phyloP scores from a whole-genome alignment of 2,113 vertebrate genomes.

The Callocephalon fimbriatum region DNA sequence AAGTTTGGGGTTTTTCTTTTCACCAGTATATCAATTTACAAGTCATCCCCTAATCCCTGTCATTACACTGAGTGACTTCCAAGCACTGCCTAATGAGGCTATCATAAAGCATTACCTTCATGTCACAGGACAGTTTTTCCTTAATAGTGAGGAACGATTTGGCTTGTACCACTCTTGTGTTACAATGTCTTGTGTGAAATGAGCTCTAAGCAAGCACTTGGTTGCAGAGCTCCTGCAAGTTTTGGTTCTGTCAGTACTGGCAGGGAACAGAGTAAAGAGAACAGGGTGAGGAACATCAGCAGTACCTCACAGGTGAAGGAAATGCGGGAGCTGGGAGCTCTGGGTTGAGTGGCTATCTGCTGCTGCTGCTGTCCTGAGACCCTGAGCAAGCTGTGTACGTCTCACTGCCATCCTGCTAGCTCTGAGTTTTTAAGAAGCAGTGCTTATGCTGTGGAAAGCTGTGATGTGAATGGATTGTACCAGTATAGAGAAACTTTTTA shows the following conservation, averaged over 20 bases:
- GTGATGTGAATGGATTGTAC: background rate
- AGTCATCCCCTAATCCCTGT: background rate
- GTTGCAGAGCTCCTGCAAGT: background rate
- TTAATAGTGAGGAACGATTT: background rate
- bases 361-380: background rate
- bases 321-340: background rate
- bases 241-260: background rate
- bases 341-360: background rate
- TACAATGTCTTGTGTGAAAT: accelerated
- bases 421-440: background rate
- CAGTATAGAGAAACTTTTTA: background rate
- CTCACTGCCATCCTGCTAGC: background rate
- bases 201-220: background rate
- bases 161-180: background rate
- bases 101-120: background rate
- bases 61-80: background rate
- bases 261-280: background rate
- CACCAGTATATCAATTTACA: background rate
- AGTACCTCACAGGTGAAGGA: background rate
- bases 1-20: background rate
- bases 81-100: background rate
- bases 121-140: background rate
- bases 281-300: background rate
- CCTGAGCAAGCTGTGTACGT: background rate
- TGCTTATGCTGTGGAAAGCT: background rate